These are phyloP conservation scores for Archips xylosteana DNA, from an alignment of 2,888 invertebrate genomes.

Conservation along the genomic window DNA sequence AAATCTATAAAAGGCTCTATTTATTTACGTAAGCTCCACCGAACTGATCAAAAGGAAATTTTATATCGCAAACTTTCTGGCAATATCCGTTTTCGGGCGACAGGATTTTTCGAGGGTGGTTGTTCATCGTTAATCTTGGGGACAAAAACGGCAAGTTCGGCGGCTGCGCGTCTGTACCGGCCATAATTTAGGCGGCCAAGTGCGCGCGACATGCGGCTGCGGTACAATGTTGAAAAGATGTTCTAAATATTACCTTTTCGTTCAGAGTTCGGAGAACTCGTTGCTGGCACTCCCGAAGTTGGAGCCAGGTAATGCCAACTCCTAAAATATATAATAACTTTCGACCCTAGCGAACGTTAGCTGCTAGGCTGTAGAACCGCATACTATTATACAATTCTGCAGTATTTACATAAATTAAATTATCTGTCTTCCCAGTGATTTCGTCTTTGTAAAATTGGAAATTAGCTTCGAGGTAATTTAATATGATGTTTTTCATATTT, in stretches of 20 bases:
- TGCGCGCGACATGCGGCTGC: conserved; percentile 74
- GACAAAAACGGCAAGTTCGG: conserved; percentile 82
- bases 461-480: neutral
- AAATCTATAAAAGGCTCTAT: conserved; percentile 65
- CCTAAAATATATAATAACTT: conserved; percentile 33
- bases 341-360: conserved; percentile 9
- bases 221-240: conserved; percentile 48
- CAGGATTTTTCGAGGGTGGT: conserved; percentile 80
- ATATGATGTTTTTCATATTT: neutral
- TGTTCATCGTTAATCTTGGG: conserved; percentile 84
- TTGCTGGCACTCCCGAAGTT: conserved; percentile 20
- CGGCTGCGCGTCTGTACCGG: conserved; percentile 66
- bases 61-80: conserved; percentile 76
- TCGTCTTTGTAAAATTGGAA: neutral
- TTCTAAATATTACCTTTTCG: conserved; percentile 40
- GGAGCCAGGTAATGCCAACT: conserved; percentile 31
- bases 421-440: neutral
- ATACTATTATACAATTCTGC: conserved; percentile 15
- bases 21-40: conserved; percentile 74
- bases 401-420: conserved; percentile 20
- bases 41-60: conserved; percentile 74
- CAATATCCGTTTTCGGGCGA: conserved; percentile 80
- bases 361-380: conserved; percentile 28
- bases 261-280: conserved; percentile 1
- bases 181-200: conserved; percentile 78